phyloP scores from a whole-genome alignment of 2,888 invertebrate genomes.

The Capitulum mitella region DNA sequence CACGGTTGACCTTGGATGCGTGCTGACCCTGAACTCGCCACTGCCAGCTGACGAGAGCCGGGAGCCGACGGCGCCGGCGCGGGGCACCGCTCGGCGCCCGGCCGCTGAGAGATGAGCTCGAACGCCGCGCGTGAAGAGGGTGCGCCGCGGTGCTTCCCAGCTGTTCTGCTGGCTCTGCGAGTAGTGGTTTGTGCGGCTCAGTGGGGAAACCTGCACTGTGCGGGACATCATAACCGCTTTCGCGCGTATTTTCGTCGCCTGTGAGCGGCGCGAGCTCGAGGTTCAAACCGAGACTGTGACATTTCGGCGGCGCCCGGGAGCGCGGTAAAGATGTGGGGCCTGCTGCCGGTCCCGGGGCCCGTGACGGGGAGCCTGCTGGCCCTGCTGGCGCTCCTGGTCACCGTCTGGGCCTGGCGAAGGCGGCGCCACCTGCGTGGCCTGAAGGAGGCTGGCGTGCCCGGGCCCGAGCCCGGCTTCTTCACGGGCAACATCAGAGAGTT shows the following conservation, averaged over 20 bases:
- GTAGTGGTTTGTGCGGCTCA: no score
- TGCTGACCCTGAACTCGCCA: background rate
- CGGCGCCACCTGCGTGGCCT: slow-evolving; percentile 26
- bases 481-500: slow-evolving; percentile 31
- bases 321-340: background rate
- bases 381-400: background rate
- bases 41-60: background rate
- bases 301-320: background rate
- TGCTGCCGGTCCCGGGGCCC: background rate
- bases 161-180: no score
- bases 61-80: no score
- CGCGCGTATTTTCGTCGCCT: background rate
- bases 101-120: background rate
- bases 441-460: slow-evolving; percentile 30
- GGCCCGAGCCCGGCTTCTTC: slow-evolving; percentile 31
- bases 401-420: slow-evolving; percentile 17
- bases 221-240: no score
- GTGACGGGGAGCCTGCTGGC: background rate
- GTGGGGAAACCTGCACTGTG: no score
- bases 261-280: background rate
- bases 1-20: background rate
- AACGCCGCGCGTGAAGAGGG: background rate
- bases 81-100: no score
- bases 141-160: background rate
- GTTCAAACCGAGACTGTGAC: background rate